Percentiles rank a stretch among this genome's conserved stretches.
Conservation (phyloP, 2,113 vertebrate genomes). For the Brienomyrus brachyistius region DNA sequence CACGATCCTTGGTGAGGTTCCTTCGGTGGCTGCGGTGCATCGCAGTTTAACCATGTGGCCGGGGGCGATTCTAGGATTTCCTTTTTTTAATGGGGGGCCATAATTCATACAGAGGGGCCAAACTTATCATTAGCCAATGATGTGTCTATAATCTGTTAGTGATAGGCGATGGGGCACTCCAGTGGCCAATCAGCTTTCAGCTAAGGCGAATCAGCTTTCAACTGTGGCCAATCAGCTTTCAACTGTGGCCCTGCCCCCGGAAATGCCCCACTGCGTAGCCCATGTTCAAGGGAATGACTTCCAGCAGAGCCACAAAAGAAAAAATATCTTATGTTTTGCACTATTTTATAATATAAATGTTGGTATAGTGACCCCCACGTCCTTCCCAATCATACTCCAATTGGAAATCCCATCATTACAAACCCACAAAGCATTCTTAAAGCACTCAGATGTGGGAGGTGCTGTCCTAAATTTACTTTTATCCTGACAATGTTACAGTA, state of each 20-base stretch:
- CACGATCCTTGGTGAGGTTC: slow-evolving; percentile 62
- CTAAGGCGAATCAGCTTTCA: too few species aligned
- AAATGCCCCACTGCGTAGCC: not conserved
- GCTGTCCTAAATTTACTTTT: not conserved
- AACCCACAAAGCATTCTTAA: not conserved
- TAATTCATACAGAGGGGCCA: not conserved
- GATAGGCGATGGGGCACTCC: not conserved
- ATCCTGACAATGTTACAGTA: not conserved
- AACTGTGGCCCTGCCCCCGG: not conserved
- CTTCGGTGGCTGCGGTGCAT: not conserved
- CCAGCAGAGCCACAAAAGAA: not conserved
- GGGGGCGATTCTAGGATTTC: not conserved
- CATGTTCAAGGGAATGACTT: not conserved
- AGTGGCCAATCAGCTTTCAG: too few species aligned
- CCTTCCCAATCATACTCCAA: not conserved
- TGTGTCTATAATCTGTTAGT: not conserved
- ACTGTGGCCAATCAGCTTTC: not conserved
- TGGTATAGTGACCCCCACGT: not conserved
- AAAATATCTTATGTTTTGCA: not conserved
- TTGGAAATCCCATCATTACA: not conserved
- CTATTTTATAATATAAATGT: not conserved
- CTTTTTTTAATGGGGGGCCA: not conserved
- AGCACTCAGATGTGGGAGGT: not conserved
- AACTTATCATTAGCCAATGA: not conserved
- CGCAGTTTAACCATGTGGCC: not conserved